A percentile compares a stretch with the other conserved stretches of the same genome.
phyloP scores from a whole-genome alignment of 1,140 invertebrate genomes.

The Eriocheir sinensis region DNA sequence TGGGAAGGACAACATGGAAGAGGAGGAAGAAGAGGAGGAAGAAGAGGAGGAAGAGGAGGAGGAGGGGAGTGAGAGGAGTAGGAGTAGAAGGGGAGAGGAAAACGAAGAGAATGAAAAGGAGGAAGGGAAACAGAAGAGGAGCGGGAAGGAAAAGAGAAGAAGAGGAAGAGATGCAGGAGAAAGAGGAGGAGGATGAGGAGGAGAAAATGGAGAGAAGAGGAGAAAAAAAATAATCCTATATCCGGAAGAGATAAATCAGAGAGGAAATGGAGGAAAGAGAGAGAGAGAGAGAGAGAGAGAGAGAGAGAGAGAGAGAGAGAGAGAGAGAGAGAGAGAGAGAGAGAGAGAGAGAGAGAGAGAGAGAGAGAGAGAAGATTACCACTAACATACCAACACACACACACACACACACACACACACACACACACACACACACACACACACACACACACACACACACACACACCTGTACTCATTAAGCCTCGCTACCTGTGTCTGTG shows the following conservation, averaged over 20 bases:
- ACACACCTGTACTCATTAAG: not conserved
- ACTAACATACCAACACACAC: not conserved
- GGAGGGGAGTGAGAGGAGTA: not conserved
- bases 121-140: not conserved
- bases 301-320: not conserved
- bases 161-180: not conserved
- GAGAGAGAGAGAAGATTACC: slow-evolving; percentile 28
- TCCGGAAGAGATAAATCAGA: not conserved
- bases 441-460: not conserved
- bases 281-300: not conserved
- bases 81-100: not conserved
- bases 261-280: not conserved
- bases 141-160: too few species aligned
- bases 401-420: not conserved
- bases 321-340: not conserved
- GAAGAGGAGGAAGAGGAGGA: not conserved
- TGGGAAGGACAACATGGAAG: too few species aligned
- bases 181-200: not conserved
- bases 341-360: slow-evolving; percentile 34
- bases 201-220: not conserved
- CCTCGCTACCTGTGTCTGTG: too few species aligned
- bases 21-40: not conserved
- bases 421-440: slow-evolving; percentile 4
- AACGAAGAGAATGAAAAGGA: not conserved
- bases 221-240: not conserved